Evolutionary conservation across 2,113 vertebrate genomes (phyloP).

Genomic region (Azemiops feae): DNA sequence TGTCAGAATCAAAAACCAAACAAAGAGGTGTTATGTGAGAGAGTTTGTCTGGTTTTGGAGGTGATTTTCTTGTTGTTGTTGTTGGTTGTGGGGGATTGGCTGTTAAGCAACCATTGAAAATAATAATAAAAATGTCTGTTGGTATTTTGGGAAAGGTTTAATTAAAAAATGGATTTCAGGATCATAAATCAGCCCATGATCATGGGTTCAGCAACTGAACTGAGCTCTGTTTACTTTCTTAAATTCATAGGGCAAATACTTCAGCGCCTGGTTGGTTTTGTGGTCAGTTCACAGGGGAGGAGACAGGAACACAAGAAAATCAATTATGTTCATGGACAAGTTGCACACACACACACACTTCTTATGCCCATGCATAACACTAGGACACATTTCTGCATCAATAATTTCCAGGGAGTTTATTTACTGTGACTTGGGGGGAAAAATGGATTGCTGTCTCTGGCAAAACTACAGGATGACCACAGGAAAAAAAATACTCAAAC

Average conservation of each 20-base stretch:
- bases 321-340: slow-evolving; percentile 30
- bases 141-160: slow-evolving; percentile 65
- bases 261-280: slow-evolving; percentile 16
- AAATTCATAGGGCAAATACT: slow-evolving; percentile 42
- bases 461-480: slow-evolving; percentile 56
- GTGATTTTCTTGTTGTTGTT: background rate
- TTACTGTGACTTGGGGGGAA: slow-evolving; percentile 56
- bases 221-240: slow-evolving; percentile 31
- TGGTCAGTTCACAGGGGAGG: slow-evolving; percentile 29
- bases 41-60: background rate
- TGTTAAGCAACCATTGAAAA: slow-evolving; percentile 48
- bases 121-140: slow-evolving; percentile 18
- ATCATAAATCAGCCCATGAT: slow-evolving; percentile 49
- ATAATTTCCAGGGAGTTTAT: slow-evolving; percentile 46
- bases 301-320: slow-evolving; percentile 47
- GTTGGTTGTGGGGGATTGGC: background rate
- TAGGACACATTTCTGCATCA: slow-evolving; percentile 43
- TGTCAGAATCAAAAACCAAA: slow-evolving; percentile 30
- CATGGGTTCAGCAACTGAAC: slow-evolving; percentile 28
- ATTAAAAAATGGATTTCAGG: slow-evolving; percentile 59
- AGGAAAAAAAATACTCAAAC: slow-evolving; percentile 23
- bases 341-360: background rate
- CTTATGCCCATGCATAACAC: slow-evolving; percentile 43
- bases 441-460: slow-evolving; percentile 36
- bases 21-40: background rate